Percentiles rank a stretch among this genome's conserved stretches.
Conservation (phyloP, 2,113 vertebrate species). For the Pholis gunnellus region DNA sequence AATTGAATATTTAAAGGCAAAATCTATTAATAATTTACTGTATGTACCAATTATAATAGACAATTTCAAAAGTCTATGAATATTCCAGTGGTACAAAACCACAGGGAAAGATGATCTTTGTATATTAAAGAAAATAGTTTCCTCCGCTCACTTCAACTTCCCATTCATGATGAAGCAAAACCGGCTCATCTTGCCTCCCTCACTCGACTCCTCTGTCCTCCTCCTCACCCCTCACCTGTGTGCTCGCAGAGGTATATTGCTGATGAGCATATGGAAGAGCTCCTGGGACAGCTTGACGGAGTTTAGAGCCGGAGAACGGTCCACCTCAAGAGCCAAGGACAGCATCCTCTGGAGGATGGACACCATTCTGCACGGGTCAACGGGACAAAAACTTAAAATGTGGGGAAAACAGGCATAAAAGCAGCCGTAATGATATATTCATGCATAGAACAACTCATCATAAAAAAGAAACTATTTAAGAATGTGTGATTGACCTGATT, state of each 20-base stretch:
- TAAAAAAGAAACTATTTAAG: background rate
- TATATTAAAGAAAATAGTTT: background rate
- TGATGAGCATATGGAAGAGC: slow-evolving; percentile 87
- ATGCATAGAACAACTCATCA: too few relatives aligned
- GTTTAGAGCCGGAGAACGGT: slow-evolving; percentile 88
- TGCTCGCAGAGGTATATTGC: slow-evolving; percentile 79
- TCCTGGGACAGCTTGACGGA: slow-evolving; percentile 89
- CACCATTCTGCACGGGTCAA: slow-evolving; percentile 81
- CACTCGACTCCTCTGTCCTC: background rate
- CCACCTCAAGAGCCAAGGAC: slow-evolving; percentile 91
- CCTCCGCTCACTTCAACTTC: background rate
- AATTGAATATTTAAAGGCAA: background rate
- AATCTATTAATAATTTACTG: background rate
- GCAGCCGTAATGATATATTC: background rate
- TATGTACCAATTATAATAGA: background rate
- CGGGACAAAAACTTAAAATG: background rate
- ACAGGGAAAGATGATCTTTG: background rate
- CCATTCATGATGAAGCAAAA: background rate
- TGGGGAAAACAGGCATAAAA: background rate
- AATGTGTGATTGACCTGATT: slow-evolving; percentile 69
- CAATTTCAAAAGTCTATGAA: background rate
- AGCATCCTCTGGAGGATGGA: slow-evolving; percentile 92
- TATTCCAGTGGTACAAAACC: background rate
- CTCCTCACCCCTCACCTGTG: slow-evolving; percentile 92
- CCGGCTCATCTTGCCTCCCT: background rate